phyloP scores from a whole-genome alignment of 2,797 vertebrate species.

The Anguilla obscura region DNA sequence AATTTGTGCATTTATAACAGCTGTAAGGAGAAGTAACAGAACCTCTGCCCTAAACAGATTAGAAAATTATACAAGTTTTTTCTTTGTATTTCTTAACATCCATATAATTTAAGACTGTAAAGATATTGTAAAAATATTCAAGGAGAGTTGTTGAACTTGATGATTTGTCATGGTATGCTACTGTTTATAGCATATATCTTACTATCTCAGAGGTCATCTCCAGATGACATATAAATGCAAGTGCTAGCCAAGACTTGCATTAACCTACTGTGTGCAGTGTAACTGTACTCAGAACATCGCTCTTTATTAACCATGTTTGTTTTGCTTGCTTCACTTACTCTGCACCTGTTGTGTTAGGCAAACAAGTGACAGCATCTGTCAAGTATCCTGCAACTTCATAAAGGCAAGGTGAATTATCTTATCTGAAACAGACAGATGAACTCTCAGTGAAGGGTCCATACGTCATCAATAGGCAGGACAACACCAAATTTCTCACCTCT shows the following conservation, averaged over 20 bases:
- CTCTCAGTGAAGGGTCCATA: not conserved
- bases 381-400: not conserved
- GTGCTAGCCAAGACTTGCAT: not conserved
- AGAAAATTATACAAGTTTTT: no score
- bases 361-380: not conserved
- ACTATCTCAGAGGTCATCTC: not conserved
- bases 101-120: not conserved
- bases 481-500: conserved; percentile 33
- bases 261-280: not conserved
- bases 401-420: not conserved
- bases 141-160: not conserved
- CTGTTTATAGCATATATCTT: not conserved
- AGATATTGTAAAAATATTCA: no score
- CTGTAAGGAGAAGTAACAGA: not conserved
- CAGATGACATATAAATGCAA: not conserved
- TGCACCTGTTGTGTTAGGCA: conserved; percentile 6
- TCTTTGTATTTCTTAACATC: not conserved
- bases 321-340: not conserved
- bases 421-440: not conserved
- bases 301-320: not conserved
- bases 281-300: not conserved
- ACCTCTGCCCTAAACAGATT: not conserved
- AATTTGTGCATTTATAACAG: not conserved
- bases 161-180: not conserved
- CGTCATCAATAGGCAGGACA: not conserved